Base-by-base conservation (phyloP, 2,113 vertebrate genomes). In the Euleptes europaea region DNA sequence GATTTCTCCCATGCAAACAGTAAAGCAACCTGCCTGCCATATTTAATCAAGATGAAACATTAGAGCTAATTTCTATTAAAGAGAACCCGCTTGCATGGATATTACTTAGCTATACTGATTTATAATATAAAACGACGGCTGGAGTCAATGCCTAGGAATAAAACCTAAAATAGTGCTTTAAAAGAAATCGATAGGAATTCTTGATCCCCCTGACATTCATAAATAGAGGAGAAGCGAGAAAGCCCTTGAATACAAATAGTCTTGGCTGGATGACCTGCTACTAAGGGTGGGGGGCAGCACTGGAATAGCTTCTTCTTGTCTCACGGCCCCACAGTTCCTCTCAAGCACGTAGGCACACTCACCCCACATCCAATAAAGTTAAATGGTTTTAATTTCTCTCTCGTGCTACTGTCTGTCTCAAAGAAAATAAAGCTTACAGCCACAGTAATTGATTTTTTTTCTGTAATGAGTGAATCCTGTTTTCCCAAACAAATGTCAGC, bases 131-230 rank as follows among this genome's bases (percentile, higher is more conserved):
- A 92, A 90, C 74, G 35, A 89, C 82, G 88, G 81, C 47, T 86
- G 77, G 80, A 93, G 93, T 94, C 3, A 93, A 75, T 94, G 93
- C 87, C 75, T 83, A 80, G 70, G 85, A 90, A 93, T 74, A 88
- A 91, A 93, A 44, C 57, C 81, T 91, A 78, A 94, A 94, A 92
- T 49, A 86, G 47, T 73, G n/a, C 79, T 84, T 77, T 66, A 4
- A 88, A 91, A 88, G 90, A 95, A 90, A 92, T 93, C 90, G 89
- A 81, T 95, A 91, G 57, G n/a, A 90, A 89, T 89, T 83, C 57
- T 86, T 82, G 89, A 66, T 21, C 84, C 7, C 60, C 83, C 78
- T 44, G 90, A 89, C 74, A 83, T 91, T 82, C 38, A 75, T 88
- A 44, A 87, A 92, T 93, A 93, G 92, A 93, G 86, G 87, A 93